Evolutionary conservation across 2,113 vertebrate species (phyloP).

Genomic region (Lamprologus ornatipinnis): DNA sequence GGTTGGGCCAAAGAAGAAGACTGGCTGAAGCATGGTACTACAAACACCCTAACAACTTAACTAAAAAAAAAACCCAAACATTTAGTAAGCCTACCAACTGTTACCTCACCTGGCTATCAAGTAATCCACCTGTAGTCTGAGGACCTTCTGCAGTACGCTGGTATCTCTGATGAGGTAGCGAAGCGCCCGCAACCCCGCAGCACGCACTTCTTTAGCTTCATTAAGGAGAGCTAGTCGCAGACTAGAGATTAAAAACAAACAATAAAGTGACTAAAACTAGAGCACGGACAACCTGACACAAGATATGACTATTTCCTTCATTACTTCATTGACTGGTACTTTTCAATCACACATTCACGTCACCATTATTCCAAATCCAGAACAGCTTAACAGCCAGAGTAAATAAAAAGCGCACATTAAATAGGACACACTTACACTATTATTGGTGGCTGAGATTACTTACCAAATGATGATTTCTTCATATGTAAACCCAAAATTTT

Average conservation of each 20-base stretch:
- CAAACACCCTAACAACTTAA: neutral
- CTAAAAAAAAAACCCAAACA: rapidly evolving
- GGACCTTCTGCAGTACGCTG: slow-evolving; percentile 89
- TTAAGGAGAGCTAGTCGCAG: slow-evolving; percentile 91
- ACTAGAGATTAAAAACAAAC: slow-evolving; percentile 57
- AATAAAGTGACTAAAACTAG: neutral
- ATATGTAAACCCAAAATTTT: slow-evolving; percentile 92
- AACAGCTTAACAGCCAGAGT: neutral
- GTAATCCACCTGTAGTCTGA: slow-evolving; percentile 94
- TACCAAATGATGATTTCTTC: slow-evolving; percentile 99
- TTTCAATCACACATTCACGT: neutral
- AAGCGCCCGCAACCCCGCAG: slow-evolving; percentile 90
- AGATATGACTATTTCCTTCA: neutral
- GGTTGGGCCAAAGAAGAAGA: neutral
- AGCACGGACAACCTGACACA: neutral
- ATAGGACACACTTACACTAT: neutral
- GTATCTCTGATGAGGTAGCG: slow-evolving; percentile 95
- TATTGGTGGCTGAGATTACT: slow-evolving; percentile 43
- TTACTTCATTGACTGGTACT: neutral
- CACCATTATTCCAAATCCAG: neutral
- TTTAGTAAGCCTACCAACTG: neutral
- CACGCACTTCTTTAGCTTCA: slow-evolving; percentile 97
- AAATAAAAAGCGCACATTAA: neutral
- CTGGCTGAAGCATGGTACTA: neutral
- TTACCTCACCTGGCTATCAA: slow-evolving; percentile 87